Evolutionary conservation across 2,113 vertebrate genomes (phyloP).

Genomic region (pig (Sus scrofa)): DNA sequence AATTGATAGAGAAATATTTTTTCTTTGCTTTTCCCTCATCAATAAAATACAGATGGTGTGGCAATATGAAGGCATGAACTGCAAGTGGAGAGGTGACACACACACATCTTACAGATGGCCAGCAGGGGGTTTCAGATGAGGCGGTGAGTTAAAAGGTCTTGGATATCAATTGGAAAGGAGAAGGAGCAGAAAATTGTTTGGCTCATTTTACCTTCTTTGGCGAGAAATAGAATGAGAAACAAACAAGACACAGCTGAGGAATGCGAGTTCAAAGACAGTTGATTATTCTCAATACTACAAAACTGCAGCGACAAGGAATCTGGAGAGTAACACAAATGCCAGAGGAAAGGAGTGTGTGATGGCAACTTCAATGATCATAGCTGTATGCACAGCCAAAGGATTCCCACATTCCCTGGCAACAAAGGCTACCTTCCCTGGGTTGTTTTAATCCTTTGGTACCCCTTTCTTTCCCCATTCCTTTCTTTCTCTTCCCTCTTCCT

Average conservation of each 20-base stretch:
- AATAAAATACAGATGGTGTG: slow-evolving; percentile 81
- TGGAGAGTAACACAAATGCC: neutral
- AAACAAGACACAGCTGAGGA: slow-evolving; percentile 71
- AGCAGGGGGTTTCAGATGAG: slow-evolving; percentile 27
- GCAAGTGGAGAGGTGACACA: slow-evolving; percentile 50
- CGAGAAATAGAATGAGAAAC: slow-evolving; percentile 57
- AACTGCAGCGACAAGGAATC: neutral
- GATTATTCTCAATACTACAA: neutral
- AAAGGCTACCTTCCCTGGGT: neutral
- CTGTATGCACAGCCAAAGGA: neutral
- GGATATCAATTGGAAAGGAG: slow-evolving; percentile 31
- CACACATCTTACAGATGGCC: slow-evolving; percentile 70
- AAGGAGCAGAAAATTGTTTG: slow-evolving; percentile 56
- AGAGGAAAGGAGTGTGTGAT: neutral
- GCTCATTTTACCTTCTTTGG: slow-evolving; percentile 49
- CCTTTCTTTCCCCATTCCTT: neutral
- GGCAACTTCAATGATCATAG: neutral
- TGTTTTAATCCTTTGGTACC: neutral
- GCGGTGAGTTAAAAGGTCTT: slow-evolving; percentile 60
- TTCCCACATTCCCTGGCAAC: neutral
- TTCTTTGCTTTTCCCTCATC: slow-evolving; percentile 69
- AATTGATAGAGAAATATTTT: slow-evolving; percentile 75
- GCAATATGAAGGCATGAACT: slow-evolving; percentile 66
- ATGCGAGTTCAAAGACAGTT: neutral
- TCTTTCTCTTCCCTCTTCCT: neutral